Percentiles rank a stretch among this genome's conserved stretches.
Evolutionary conservation across 2,113 vertebrate genomes (phyloP).

Genomic region (Rhagologus leucostigma): DNA sequence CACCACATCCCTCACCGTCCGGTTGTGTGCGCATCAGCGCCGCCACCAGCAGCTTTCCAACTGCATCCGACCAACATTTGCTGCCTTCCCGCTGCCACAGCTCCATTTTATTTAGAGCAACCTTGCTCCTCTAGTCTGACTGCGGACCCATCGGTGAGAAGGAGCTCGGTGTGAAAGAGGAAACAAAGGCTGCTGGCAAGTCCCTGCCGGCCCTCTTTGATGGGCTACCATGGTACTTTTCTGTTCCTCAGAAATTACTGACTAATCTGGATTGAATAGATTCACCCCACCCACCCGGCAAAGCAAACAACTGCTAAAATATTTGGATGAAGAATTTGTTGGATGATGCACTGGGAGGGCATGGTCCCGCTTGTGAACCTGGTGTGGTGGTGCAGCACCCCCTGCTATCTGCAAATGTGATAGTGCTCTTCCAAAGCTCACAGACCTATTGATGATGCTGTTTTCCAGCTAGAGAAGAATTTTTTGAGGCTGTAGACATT

Average conservation of each 20-base stretch:
- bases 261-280: background rate
- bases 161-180: background rate
- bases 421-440: background rate
- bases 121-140: background rate
- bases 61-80: background rate
- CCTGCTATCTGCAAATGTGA: background rate
- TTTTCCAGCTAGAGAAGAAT: background rate
- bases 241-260: background rate
- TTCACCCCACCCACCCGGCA: background rate
- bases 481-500: background rate
- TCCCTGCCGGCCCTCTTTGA: background rate
- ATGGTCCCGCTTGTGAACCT: rapidly evolving
- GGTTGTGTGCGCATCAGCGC: background rate
- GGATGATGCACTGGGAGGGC: rapidly evolving
- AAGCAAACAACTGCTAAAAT: background rate
- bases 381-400: background rate
- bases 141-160: rapidly evolving
- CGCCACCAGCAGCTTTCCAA: background rate
- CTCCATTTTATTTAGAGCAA: background rate
- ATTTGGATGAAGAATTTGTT: background rate
- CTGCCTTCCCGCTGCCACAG: background rate
- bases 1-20: rapidly evolving
- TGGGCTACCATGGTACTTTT: background rate
- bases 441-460: background rate
- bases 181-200: background rate